Conservation (phyloP, 2,797 vertebrate species). For the Siniperca scherzeri region DNA sequence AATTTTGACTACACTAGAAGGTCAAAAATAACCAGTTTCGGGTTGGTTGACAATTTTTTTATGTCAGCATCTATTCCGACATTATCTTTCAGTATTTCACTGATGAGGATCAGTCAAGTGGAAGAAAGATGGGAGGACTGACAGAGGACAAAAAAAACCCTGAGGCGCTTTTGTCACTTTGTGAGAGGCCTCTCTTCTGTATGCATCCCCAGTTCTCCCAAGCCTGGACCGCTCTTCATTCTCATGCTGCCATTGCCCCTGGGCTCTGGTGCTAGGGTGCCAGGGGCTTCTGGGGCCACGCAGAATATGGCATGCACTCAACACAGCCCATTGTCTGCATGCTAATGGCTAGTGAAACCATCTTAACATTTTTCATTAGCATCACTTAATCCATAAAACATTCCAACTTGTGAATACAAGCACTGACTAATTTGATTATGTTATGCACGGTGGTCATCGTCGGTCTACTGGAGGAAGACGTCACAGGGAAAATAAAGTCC, state of each 20-base stretch:
- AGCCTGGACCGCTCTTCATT: slow-evolving; percentile 81
- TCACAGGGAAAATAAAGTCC: slow-evolving; percentile 41
- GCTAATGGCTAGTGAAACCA: slow-evolving; percentile 80
- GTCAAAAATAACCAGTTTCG: slow-evolving; percentile 30
- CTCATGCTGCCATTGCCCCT: slow-evolving; percentile 85
- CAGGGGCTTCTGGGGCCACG: slow-evolving; percentile 82
- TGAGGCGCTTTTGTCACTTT: slow-evolving; percentile 84
- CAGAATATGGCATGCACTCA: slow-evolving; percentile 81
- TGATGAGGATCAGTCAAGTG: slow-evolving; percentile 73
- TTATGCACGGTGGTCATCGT: slow-evolving; percentile 49
- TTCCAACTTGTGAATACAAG: slow-evolving; percentile 63
- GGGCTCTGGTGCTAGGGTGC: slow-evolving; percentile 82
- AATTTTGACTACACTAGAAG: neutral
- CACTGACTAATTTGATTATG: slow-evolving; percentile 68
- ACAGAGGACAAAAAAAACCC: slow-evolving; percentile 75
- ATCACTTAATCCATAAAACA: slow-evolving; percentile 74
- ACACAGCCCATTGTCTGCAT: slow-evolving; percentile 83
- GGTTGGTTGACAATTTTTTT: slow-evolving; percentile 19
- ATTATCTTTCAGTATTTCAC: slow-evolving; percentile 67
- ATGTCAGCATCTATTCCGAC: slow-evolving; percentile 35
- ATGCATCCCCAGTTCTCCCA: slow-evolving; percentile 82
- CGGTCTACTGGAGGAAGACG: slow-evolving; percentile 25
- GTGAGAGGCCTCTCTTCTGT: slow-evolving; percentile 87
- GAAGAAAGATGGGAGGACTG: slow-evolving; percentile 76
- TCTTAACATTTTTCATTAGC: slow-evolving; percentile 76